Evolutionary conservation across 2,888 invertebrate genomes (phyloP).

Genomic region (Drosophila diplacantha): DNA sequence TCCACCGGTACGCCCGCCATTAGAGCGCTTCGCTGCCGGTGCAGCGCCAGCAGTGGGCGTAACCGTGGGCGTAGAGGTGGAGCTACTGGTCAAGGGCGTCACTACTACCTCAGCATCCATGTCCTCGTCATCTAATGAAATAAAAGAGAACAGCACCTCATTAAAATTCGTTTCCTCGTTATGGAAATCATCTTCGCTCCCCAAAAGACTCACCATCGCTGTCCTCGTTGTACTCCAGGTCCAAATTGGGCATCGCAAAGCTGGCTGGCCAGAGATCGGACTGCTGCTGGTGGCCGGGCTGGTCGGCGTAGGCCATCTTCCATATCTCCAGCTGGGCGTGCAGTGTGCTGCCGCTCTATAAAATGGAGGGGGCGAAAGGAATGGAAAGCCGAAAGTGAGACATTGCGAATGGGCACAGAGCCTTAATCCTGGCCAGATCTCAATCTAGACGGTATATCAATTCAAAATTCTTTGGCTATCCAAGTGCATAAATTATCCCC

Average conservation of each 20-base stretch:
- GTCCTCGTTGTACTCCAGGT: constrained; percentile 63
- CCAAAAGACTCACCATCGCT: constrained; percentile 70
- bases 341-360: constrained; percentile 88
- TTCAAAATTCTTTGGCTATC: constrained; percentile 64
- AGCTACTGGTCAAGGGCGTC: constrained; percentile 4
- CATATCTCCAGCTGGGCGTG: constrained; percentile 94
- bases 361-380: constrained; percentile 50
- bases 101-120: constrained; percentile 44
- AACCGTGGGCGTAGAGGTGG: constrained; percentile 12
- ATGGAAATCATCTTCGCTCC: constrained; percentile 1
- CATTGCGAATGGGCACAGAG: constrained; percentile 33
- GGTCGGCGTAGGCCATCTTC: constrained; percentile 86
- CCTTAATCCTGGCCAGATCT: constrained; percentile 65
- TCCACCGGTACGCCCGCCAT: constrained; percentile 78
- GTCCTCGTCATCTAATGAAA: constrained; percentile 78
- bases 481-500: constrained; percentile 55
- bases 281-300: constrained; percentile 45
- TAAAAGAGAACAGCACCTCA: background rate
- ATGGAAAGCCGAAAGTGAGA: constrained; percentile 44
- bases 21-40: constrained; percentile 59
- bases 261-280: constrained; percentile 57
- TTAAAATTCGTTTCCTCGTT: background rate
- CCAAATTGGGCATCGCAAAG: constrained; percentile 61
- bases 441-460: constrained; percentile 65
- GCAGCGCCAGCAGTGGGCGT: constrained; percentile 38